Percentiles rank a stretch among this genome's conserved stretches.
phyloP scores from a whole-genome alignment of 2,113 vertebrate genomes.

The Aegithalos caudatus region DNA sequence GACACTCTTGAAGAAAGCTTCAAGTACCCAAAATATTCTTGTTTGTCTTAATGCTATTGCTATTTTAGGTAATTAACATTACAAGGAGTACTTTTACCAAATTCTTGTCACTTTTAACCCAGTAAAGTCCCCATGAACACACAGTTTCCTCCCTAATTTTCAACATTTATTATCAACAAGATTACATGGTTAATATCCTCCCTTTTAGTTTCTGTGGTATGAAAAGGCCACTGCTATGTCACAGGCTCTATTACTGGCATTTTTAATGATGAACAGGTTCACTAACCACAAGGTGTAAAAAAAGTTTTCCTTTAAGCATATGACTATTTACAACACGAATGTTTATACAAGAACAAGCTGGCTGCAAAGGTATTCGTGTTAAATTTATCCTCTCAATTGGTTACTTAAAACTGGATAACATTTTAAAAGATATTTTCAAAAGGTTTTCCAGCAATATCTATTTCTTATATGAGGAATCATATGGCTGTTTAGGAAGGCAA shows the following conservation, averaged over 20 bases:
- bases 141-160: background rate
- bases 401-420: background rate
- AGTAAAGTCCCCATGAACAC: background rate
- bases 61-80: background rate
- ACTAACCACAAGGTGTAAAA: background rate
- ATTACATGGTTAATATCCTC: background rate
- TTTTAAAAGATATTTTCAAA: background rate
- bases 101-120: background rate
- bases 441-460: background rate
- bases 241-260: background rate
- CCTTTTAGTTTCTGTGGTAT: background rate
- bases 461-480: background rate
- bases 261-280: background rate
- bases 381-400: background rate
- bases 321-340: background rate
- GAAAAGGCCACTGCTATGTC: background rate
- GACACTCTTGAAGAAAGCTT: background rate
- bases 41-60: background rate
- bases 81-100: background rate
- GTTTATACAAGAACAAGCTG: constrained; percentile 1
- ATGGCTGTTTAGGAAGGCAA: background rate
- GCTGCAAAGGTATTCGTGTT: background rate
- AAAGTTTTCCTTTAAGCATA: background rate
- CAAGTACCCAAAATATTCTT: background rate
- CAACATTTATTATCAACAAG: background rate